phyloP scores from a whole-genome alignment of 2,888 invertebrate species.

The Pterobdella sp. region DNA sequence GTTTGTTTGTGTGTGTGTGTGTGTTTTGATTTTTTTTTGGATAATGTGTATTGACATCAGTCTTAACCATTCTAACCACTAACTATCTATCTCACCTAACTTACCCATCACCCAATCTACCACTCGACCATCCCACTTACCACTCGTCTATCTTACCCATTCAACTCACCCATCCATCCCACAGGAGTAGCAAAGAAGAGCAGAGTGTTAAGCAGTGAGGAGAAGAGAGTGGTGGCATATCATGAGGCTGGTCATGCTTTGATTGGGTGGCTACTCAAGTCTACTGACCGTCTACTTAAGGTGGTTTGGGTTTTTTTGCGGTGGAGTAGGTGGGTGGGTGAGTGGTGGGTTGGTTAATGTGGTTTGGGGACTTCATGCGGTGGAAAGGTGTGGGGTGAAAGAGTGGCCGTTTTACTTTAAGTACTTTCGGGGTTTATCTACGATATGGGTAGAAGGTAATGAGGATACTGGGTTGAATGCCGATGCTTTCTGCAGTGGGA shows the following conservation, averaged over 20 bases:
- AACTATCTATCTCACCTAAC: too few species aligned
- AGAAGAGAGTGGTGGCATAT: constrained; percentile 57
- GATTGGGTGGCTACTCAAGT: constrained; percentile 86
- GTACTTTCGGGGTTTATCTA: neutral
- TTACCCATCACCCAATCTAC: too few species aligned
- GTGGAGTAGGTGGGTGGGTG: neutral
- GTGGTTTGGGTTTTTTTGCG: constrained; percentile 48
- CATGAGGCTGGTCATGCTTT: constrained; percentile 85
- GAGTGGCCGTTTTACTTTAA: neutral
- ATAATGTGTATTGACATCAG: neutral
- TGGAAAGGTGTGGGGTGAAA: neutral
- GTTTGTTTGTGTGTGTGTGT: neutral
- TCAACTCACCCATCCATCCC: constrained; percentile 12
- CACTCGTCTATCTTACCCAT: neutral
- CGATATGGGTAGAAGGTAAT: neutral
- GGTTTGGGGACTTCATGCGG: neutral
- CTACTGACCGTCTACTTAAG: constrained; percentile 86
- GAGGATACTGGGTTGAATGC: neutral
- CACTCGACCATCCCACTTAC: too few species aligned
- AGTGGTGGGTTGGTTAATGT: neutral
- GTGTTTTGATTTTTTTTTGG: neutral
- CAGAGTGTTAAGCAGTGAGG: constrained; percentile 63
- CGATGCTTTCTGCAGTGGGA: neutral
- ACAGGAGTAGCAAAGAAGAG: constrained; percentile 74
- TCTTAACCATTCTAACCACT: too few species aligned